Base-by-base conservation (phyloP, 2,113 vertebrate genomes). In the Laticauda laticaudata region DNA sequence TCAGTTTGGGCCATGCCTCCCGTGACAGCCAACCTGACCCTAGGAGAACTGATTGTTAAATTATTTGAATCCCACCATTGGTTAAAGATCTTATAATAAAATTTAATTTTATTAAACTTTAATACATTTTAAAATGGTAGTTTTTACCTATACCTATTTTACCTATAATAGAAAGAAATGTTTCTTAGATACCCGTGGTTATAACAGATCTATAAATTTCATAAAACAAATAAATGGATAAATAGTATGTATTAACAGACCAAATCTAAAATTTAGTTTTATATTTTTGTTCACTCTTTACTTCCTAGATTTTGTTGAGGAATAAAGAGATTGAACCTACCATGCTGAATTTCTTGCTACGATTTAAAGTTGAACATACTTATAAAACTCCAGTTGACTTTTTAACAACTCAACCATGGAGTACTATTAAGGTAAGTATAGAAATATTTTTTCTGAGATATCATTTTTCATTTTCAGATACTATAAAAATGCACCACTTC, bases 261-360 rank as follows among this genome's bases (percentile, higher is more conserved):
- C 20, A 94, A 94, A 90, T 85, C 81, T 81, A 90, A 92, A 69
- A 15, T n/a, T 69, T 94, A 88, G 93, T 88, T 18, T 92, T 96
- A 45, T 3, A 18, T 64, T 48, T 51, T 69, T 48, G 5, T 90
- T 95, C 94, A 92, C 90, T 95, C 39, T 95, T 59, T 64, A 5
- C 88, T 92, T 20, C 93, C 88, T 96, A 98, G 98, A 97, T 98
- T 97, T 97, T 98, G 91, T 96, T 98, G 94, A 98, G 95, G 95
- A 98, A 96, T 91, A 98, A 96, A 87, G 97, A 98, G 92, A 97
- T 97, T 93, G 96, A 98, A 91, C 95, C 95, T 51, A 92, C 97
- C 53, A 98, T 99, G 95, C 51, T 99, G 96, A 97, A 98, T 96
- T 98, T 99, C 95, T 96, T 98, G 48, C 97, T 99, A 93, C 94